Conservation (phyloP, 37 sponge, comb jelly and placozoan species). For the Halisarca cf. caerulea region DNA sequence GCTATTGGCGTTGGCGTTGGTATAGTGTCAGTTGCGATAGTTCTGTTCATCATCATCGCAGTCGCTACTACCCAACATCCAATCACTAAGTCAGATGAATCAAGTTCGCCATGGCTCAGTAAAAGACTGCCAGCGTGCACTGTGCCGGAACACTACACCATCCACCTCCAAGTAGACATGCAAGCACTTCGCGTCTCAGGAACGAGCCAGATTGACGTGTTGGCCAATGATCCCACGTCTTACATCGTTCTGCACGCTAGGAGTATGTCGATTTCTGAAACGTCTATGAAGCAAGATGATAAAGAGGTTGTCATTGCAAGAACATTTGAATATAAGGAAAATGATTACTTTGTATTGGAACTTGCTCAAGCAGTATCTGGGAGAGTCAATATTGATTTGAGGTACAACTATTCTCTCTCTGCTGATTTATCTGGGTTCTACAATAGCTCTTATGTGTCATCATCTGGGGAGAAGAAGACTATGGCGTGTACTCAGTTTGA, state of each 20-base stretch:
- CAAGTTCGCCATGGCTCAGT: constrained; percentile 46
- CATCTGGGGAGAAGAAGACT: constrained; percentile 31
- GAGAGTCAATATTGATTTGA: constrained; percentile 15
- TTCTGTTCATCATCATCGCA: constrained; percentile 37
- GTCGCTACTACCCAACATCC: background rate
- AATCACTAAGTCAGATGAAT: background rate
- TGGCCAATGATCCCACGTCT: constrained; percentile 14
- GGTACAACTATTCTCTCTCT: constrained; percentile 64
- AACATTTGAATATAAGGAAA: background rate
- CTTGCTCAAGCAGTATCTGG: constrained; percentile 5
- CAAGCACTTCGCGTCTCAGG: constrained; percentile 52
- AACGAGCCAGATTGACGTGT: constrained; percentile 27
- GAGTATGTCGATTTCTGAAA: constrained; percentile 54
- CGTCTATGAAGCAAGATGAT: background rate
- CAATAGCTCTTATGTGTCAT: constrained; percentile 63
- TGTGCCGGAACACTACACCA: constrained; percentile 51
- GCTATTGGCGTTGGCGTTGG: constrained; percentile 41
- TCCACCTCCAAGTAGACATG: constrained; percentile 63
- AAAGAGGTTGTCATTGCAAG: background rate
- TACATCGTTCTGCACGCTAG: constrained; percentile 64
- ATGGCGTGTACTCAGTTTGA: constrained; percentile 97
- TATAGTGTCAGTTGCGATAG: constrained; percentile 18
- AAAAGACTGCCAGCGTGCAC: constrained; percentile 65
- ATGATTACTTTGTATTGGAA: constrained; percentile 65
- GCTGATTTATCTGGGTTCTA: constrained; percentile 80